phyloP scores from a whole-genome alignment of 2,113 vertebrate species.

The Capreolus pygargus region DNA sequence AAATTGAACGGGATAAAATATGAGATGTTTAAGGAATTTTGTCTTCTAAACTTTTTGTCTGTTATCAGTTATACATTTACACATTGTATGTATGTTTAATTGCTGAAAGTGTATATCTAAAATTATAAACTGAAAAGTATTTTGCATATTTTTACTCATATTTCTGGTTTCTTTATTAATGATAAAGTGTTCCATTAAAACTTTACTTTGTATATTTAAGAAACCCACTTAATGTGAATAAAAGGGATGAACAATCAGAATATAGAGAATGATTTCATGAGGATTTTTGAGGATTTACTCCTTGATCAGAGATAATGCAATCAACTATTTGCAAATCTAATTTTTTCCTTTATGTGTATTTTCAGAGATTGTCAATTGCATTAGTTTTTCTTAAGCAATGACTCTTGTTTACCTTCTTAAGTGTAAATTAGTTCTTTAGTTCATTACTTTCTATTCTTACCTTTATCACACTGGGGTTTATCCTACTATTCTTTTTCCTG shows the following conservation, averaged over 20 bases:
- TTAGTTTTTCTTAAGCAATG: background rate
- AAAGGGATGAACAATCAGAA: background rate
- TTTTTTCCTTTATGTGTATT: background rate
- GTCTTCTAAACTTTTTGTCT: background rate
- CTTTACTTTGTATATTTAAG: background rate
- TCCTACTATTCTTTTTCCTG: background rate
- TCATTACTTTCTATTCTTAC: background rate
- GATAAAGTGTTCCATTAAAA: background rate
- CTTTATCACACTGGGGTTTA: background rate
- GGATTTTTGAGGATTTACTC: background rate
- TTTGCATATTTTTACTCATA: background rate
- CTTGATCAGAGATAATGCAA: background rate
- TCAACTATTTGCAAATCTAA: background rate
- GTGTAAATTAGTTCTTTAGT: background rate
- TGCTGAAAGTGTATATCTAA: background rate
- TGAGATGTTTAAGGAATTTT: background rate
- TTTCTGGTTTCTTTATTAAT: background rate
- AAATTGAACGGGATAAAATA: background rate
- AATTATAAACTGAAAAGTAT: background rate
- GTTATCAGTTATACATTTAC: background rate
- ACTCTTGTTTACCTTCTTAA: background rate
- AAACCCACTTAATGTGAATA: background rate
- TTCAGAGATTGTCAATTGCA: background rate
- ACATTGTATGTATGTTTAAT: background rate
- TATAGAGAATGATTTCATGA: background rate